Conservation (phyloP, 1,140 invertebrate species). For the Calephelis nemesis region DNA sequence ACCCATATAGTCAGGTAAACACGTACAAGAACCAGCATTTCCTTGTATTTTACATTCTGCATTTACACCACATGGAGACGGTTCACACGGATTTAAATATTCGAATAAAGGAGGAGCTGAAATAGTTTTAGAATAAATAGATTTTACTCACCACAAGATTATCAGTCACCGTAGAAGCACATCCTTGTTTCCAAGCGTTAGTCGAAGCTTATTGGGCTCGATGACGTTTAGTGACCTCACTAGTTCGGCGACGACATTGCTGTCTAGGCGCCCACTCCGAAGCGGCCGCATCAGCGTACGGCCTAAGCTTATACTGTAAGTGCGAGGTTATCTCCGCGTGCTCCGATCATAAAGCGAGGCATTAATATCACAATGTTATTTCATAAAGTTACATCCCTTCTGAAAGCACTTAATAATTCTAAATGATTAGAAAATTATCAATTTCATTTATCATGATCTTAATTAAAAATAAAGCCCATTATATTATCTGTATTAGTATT, state of each 20-base stretch:
- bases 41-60: conserved; percentile 83
- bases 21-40: conserved; percentile 85
- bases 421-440: conserved; percentile 46
- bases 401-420: conserved; percentile 64
- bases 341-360: conserved; percentile 72
- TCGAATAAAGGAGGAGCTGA: conserved; percentile 71
- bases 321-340: conserved; percentile 77
- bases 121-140: conserved; percentile 52
- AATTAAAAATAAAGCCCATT: conserved; percentile 41
- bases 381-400: conserved; percentile 64
- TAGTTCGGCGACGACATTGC: conserved; percentile 58
- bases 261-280: conserved; percentile 66
- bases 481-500: conserved; percentile 48
- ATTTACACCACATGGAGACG: conserved; percentile 88
- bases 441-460: conserved; percentile 21
- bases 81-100: conserved; percentile 83
- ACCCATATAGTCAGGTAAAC: conserved; percentile 86
- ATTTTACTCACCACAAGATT: conserved; percentile 63
- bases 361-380: conserved; percentile 74
- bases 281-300: conserved; percentile 65
- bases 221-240: conserved; percentile 68
- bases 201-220: conserved; percentile 72
- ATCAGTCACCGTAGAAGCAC: conserved; percentile 69
- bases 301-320: conserved; percentile 76
- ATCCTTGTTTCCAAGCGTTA: conserved; percentile 74